Evolutionary conservation across 2,113 vertebrate species (phyloP).

Genomic region (Cyanistes caeruleus): DNA sequence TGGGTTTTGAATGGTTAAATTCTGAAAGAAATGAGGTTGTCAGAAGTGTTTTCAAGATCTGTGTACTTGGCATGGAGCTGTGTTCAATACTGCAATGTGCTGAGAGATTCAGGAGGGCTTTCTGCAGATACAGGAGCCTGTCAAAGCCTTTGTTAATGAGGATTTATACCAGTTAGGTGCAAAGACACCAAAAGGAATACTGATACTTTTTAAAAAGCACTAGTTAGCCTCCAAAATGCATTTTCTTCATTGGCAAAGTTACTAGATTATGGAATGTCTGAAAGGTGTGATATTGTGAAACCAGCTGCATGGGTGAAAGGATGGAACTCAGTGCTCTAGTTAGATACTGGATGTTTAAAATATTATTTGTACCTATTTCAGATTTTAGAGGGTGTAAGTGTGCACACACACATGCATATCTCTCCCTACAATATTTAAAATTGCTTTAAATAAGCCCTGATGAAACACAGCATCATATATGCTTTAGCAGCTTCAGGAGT

Average conservation of each 20-base stretch:
- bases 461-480: background rate
- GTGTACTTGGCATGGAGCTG: background rate
- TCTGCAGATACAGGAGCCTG: background rate
- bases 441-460: background rate
- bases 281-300: background rate
- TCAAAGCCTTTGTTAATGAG: background rate
- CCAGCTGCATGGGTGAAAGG: background rate
- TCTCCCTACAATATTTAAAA: background rate
- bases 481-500: background rate
- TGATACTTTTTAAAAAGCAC: background rate
- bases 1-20: background rate
- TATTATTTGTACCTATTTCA: background rate
- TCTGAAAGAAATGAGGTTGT: background rate
- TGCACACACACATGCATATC: no score
- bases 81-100: background rate
- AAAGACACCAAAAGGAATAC: background rate
- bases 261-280: background rate
- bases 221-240: background rate
- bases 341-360: background rate
- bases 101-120: background rate
- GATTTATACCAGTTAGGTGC: background rate
- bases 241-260: background rate
- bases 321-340: background rate
- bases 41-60: background rate
- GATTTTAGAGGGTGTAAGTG: background rate